phyloP scores from a whole-genome alignment of 2,113 vertebrate genomes.

The Alouatta palliata region DNA sequence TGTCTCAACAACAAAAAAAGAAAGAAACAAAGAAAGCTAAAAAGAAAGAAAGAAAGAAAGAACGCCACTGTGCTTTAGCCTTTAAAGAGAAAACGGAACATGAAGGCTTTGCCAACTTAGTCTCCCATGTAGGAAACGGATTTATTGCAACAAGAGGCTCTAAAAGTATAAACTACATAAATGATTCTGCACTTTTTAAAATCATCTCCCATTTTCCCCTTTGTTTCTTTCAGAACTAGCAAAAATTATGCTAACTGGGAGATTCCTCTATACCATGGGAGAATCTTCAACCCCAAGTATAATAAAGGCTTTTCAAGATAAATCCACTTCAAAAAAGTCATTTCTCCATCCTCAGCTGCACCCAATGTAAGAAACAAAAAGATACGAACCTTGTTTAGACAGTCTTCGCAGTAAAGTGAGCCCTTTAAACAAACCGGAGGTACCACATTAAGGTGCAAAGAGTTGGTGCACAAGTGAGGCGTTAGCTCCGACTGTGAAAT shows the following conservation, averaged over 20 bases:
- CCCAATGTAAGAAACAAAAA: slow-evolving; percentile 53
- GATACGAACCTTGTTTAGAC: slow-evolving; percentile 95
- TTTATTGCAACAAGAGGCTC: neutral
- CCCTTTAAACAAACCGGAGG: slow-evolving; percentile 92
- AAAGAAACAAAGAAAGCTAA: no score
- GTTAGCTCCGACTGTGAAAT: slow-evolving; percentile 86
- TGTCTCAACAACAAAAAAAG: no score
- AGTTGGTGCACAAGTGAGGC: slow-evolving; percentile 90
- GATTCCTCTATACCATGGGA: neutral
- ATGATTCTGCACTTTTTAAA: neutral
- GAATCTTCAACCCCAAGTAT: neutral
- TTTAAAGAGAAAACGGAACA: neutral
- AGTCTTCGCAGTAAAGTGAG: slow-evolving; percentile 93
- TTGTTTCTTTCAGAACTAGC: neutral
- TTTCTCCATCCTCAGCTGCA: slow-evolving; percentile 47
- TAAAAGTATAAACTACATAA: neutral
- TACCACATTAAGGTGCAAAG: slow-evolving; percentile 92
- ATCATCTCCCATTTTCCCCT: neutral
- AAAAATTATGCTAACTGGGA: neutral
- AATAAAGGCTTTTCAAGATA: neutral
- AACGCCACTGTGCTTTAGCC: neutral
- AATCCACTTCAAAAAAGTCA: neutral
- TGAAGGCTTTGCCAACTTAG: neutral
- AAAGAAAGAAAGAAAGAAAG: neutral
- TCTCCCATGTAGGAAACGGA: neutral